Conservation (phyloP, 2,888 invertebrate species). For the Balanococcus diminutus region DNA sequence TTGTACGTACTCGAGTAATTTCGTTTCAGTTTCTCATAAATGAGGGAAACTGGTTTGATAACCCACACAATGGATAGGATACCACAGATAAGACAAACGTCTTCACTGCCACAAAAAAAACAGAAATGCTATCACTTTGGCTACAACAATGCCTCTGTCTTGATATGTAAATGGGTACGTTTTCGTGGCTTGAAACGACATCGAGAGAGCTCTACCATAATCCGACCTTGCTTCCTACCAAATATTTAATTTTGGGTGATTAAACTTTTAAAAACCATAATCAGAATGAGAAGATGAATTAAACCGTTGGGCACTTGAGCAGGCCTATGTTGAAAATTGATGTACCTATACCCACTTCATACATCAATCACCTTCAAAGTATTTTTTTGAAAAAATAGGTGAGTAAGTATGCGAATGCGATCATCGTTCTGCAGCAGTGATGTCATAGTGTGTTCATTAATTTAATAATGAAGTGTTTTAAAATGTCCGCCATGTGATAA, state of each 20-base stretch:
- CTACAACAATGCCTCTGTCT: background rate
- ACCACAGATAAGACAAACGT: background rate
- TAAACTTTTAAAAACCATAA: background rate
- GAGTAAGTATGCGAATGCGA: background rate
- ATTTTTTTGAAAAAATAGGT: background rate
- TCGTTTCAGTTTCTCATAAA: background rate
- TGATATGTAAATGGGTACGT: no score
- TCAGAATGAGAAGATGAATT: background rate
- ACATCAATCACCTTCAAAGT: background rate
- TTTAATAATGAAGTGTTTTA: background rate
- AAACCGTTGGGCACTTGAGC: background rate
- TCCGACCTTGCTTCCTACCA: background rate
- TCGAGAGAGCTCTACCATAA: background rate
- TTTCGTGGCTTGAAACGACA: background rate
- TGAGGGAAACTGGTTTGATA: constrained; percentile 17
- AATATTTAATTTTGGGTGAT: background rate
- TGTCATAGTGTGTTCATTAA: background rate
- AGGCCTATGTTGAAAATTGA: background rate
- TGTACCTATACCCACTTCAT: background rate
- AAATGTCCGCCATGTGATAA: background rate
- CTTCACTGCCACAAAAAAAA: constrained; percentile 11
- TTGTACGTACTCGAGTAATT: background rate
- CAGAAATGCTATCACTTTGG: constrained; percentile 20
- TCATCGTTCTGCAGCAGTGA: background rate
- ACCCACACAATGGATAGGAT: background rate